Evolutionary conservation across 64 coral and sea anemone genomes (phyloP), one percentile per base, ranked within the genome.

Genomic region (Cladopsammia gracilis): DNA sequence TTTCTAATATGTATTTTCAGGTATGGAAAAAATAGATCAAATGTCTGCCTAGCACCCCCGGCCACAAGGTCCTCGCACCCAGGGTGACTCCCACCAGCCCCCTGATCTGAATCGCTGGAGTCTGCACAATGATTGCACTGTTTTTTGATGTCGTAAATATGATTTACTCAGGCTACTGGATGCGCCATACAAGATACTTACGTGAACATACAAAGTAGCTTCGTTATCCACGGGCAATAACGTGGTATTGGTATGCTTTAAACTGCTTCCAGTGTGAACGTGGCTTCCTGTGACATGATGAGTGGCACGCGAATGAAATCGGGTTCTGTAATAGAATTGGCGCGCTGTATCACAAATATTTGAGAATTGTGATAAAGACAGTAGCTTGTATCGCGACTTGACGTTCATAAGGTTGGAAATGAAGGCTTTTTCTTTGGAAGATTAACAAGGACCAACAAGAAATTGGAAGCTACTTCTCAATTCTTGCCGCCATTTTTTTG

Each of bases 141-240:
- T n/a, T n/a, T n/a, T n/a, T n/a, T n/a, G n/a, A n/a, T n/a, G n/a
- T n/a, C n/a, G n/a, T n/a, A n/a, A n/a, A n/a, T n/a, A n/a, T n/a
- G n/a, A n/a, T n/a, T n/a, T n/a, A n/a, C n/a, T n/a, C n/a, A n/a
- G n/a, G n/a, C n/a, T n/a, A n/a, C n/a, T n/a, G n/a, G n/a, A n/a
- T n/a, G n/a, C n/a, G n/a, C 34, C 34, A 34, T 34, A 34, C 34
- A 34, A 34, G 34, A 34, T 22, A 95, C 94, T 87, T 87, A 95
- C 94, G 62, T 95, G 94, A 20, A 95, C 23, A 86, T 95, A 95
- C 50, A 87, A 62, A 15, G 88, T 73, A 23, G 81, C 81, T 54
- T 91, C 93, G n/a, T 86, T 24, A 2, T 72, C 42, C 48, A 16
- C 18, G 14, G 71, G 71, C 14, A 73, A 46, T 8, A 12, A 34